phyloP scores from a whole-genome alignment of 2,888 invertebrate species.

The Cataglyphis altisquamis region DNA sequence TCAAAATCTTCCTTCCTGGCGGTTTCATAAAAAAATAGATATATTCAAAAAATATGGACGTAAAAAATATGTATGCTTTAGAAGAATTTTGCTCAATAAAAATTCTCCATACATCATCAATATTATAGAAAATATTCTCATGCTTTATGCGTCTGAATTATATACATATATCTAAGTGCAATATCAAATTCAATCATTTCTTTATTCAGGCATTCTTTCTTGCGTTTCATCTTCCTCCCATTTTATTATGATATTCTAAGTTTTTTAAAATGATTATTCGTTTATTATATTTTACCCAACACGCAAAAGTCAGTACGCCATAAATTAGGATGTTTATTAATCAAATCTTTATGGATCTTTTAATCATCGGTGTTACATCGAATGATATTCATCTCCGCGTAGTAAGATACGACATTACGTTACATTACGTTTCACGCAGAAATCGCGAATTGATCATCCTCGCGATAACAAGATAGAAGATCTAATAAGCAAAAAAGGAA shows the following conservation, averaged over 20 bases:
- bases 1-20: no score
- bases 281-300: constrained; percentile 43
- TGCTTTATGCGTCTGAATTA: neutral
- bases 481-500: constrained; percentile 15
- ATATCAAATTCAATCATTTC: neutral
- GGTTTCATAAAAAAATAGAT: no score
- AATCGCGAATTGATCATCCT: constrained; percentile 24
- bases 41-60: no score
- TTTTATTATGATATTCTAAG: neutral
- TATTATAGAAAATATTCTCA: neutral
- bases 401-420: constrained; percentile 29
- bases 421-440: constrained; percentile 28
- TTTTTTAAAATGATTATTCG: neutral
- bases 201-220: neutral
- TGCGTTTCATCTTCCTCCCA: neutral
- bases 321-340: constrained; percentile 55
- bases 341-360: neutral
- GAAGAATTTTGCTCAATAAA: neutral
- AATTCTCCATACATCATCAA: neutral
- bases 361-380: constrained; percentile 22
- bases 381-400: constrained; percentile 41
- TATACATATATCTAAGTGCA: neutral
- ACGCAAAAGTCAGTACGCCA: constrained; percentile 21
- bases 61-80: neutral
- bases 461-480: constrained; percentile 26